These are phyloP conservation scores for Brachionus plicatilis DNA, from an alignment of 1,140 invertebrate species.

Conservation along the genomic window DNA sequence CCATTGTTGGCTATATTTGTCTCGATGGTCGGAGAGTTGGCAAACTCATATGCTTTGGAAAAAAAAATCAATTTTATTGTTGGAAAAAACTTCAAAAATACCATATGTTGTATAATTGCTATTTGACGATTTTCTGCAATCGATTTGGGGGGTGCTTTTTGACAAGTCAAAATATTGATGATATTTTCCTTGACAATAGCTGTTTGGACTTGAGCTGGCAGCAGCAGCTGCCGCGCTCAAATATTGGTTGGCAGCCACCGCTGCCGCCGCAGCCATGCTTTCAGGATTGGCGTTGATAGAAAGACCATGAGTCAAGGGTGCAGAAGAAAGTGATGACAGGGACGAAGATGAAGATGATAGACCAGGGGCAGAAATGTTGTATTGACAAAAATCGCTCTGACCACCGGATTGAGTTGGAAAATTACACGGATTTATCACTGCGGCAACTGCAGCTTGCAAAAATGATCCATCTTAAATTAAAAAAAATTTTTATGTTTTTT, in stretches of 20 bases:
- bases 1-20: not conserved
- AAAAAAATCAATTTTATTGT: not conserved
- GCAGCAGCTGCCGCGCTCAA: not conserved
- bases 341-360: not conserved
- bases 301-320: not conserved
- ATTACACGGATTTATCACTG: conserved; percentile 12
- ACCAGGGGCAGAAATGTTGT: not conserved
- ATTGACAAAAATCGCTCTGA: not conserved
- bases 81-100: not conserved
- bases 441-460: not conserved
- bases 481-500: not conserved
- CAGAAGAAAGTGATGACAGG: not conserved
- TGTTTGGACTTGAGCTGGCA: not conserved
- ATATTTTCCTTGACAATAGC: conserved; percentile 18
- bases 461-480: not conserved
- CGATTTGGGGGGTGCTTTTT: not conserved
- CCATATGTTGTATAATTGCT: not conserved
- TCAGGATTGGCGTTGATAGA: not conserved
- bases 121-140: not conserved
- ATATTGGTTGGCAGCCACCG: conserved; percentile 39
- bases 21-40: not conserved
- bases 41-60: not conserved
- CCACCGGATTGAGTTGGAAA: not conserved
- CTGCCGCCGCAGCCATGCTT: conserved; percentile 11
- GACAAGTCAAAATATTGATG: conserved; percentile 19